Evolutionary conservation across 2,888 invertebrate species (phyloP), one percentile per base, ranked within the genome.

Genomic region (Tetramorium bicarinatum): DNA sequence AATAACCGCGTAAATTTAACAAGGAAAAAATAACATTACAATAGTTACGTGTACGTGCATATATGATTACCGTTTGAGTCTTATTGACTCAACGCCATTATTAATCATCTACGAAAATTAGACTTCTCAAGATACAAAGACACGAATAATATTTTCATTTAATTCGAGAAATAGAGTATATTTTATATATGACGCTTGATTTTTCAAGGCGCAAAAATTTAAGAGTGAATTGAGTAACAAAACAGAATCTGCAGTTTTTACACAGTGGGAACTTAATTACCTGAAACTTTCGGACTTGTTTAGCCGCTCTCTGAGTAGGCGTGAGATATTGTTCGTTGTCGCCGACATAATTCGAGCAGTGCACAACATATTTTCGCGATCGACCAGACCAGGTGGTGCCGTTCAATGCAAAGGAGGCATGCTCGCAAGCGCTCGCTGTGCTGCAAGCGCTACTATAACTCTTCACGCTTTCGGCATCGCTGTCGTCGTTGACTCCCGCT

Each of bases 241-340:
- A 34, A 61, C 18, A 29, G 4, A 3, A 62, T 18, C 2, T 41
- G 7, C 54, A 67, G 21, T 21, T 29, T 13, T 83, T 44, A 44
- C 7, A 34, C 13, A 56, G 0, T 21, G 2, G 3, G 56, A 29
- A 18, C 18, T 64, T 29, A 34, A 86, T 89, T 88, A 95, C 95
- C 94, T 95, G 95, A 66, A 98, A 96, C 83, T 97, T 96, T 85
- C 97, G 96, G 54, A 98, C 97, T 94, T 98, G 98, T 89, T 97
- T 96, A 92, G 98, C 97, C 13, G 98, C 98, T 85, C 98, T 95
- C 94, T 98, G 98, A 0, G 98, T 98, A 18, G 98, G 98, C 75
- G 98, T 98, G 83, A 98, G 96, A 94, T 98, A 98, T 92, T 98
- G 97, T 85, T 98, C 97, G 64, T 97, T 97, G 71, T 97, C 97